Conservation (phyloP, 2,797 vertebrate genomes). For the Rousettus madagascariensis region DNA sequence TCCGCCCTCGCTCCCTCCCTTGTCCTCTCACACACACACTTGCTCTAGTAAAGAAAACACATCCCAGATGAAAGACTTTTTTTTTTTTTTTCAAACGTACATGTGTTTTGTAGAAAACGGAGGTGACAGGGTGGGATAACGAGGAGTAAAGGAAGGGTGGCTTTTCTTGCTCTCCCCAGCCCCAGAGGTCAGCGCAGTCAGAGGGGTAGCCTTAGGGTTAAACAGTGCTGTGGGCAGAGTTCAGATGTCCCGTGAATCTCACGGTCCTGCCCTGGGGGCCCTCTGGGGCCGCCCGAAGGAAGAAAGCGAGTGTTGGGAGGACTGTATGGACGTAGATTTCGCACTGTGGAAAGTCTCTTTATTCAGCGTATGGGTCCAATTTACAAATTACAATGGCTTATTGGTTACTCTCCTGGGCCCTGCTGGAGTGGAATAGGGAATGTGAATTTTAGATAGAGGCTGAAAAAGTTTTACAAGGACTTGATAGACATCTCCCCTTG, state of each 20-base stretch:
- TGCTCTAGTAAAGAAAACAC: constrained; percentile 54
- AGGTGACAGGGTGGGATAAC: constrained; percentile 30
- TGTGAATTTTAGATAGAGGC: not conserved
- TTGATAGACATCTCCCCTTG: not conserved
- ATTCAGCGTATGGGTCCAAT: not conserved
- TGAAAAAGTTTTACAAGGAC: not conserved
- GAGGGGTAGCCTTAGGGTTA: constrained; percentile 19
- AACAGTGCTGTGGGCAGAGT: constrained; percentile 4
- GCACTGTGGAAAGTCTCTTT: not conserved
- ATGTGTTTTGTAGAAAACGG: constrained; percentile 35
- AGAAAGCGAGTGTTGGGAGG: not conserved
- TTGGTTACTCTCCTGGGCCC: not conserved
- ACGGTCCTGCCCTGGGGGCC: not conserved
- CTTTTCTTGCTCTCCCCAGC: not conserved
- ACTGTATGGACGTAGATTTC: not conserved
- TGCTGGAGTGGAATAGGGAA: not conserved
- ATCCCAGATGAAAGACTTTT: constrained; percentile 29
- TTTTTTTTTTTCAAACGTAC: not conserved
- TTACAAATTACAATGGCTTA: not conserved
- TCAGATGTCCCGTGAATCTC: constrained; percentile 47
- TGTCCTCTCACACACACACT: not conserved
- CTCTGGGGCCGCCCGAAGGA: not conserved
- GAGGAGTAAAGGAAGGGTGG: not conserved
- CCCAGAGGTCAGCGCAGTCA: constrained; percentile 59
- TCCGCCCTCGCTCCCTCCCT: too few relatives aligned